Evolutionary conservation across 2,113 vertebrate genomes (phyloP), one percentile per base, ranked within the genome.

Genomic region (Morone chrysops): DNA sequence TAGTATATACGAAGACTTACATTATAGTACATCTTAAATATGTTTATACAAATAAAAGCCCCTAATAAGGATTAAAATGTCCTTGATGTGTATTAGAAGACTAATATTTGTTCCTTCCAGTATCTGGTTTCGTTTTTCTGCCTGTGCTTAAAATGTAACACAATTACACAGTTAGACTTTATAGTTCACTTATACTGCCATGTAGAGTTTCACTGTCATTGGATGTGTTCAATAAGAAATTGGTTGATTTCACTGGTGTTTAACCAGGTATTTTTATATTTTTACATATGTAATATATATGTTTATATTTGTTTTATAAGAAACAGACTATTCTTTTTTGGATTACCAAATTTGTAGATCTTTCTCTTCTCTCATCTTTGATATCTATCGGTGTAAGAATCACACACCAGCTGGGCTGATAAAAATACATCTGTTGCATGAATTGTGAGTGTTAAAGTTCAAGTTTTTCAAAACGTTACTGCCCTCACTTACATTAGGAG

Each of bases 331-430:
- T 10, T 25, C 2, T 8, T 56, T 71, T 41, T 53, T 36, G 31
- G 20, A 50, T 47, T 31, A 5, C 13, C 2, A 9, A 9, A 31
- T 14, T 22, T 0, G 6, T 36, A 2, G 40, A 7, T 57, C 36
- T 67, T 65, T 40, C 48, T 78, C 38, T 22, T 48, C 14, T 69
- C 9, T 57, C 14, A 16, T 48, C 18, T 38, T 66, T 78, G 54
- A 57, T 61, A 75, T 75, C 31, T 12, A 67, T 60, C 75, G 57
- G 45, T 54, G 63, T 63, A 63, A 14, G 8, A 16, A 45, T 78
- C 69, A 72, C 71, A 72, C 45, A 57, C 71, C 71, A 80, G 59
- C 70, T 80, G 60, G 70, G 16, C 60, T 80, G 76, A 71, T 70
- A 50, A 61, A 83, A 71, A 80, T 72, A 67, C 62, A 38, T 36